Percentiles rank a stretch among this genome's conserved stretches.
phyloP scores from a whole-genome alignment of 2,113 vertebrate species.

The Protomyctophum bolini region DNA sequence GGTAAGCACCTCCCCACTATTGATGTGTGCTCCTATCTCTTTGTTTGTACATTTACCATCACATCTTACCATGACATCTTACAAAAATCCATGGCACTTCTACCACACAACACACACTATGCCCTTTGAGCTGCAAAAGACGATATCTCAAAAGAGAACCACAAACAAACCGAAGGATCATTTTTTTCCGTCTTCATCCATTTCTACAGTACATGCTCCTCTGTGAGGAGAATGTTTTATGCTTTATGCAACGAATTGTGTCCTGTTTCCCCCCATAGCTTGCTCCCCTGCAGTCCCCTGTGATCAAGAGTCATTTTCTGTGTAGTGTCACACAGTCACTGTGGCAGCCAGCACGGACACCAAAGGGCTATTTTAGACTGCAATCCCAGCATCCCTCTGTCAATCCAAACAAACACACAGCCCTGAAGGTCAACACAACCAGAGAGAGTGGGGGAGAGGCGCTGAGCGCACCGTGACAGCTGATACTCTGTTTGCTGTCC shows the following conservation, averaged over 20 bases:
- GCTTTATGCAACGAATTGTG: conserved; percentile 26
- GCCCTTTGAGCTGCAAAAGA: neutral
- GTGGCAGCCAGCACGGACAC: conserved; percentile 49
- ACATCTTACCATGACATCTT: neutral
- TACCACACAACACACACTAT: neutral
- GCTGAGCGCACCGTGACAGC: conserved; percentile 17
- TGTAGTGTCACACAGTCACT: conserved; percentile 55
- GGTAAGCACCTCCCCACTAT: no score
- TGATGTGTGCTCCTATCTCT: no score
- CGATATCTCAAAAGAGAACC: no score
- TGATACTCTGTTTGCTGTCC: conserved; percentile 33
- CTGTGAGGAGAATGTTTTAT: neutral
- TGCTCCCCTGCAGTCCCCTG: conserved; percentile 49
- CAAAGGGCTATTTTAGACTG: conserved; percentile 65
- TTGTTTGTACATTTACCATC: no score
- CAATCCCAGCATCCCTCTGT: conserved; percentile 61
- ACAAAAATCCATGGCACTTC: neutral
- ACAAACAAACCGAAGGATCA: no score
- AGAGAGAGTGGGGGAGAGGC: conserved; percentile 14
- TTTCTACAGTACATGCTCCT: conserved; percentile 1
- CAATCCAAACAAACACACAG: conserved; percentile 54
- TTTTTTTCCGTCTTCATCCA: conserved; percentile 36
- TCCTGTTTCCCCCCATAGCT: conserved; percentile 61
- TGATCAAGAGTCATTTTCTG: conserved; percentile 69
- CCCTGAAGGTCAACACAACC: conserved; percentile 60